These are phyloP conservation scores for Gadus chalcogrammus DNA, from an alignment of 2,113 vertebrate species.

Conservation along the genomic window DNA sequence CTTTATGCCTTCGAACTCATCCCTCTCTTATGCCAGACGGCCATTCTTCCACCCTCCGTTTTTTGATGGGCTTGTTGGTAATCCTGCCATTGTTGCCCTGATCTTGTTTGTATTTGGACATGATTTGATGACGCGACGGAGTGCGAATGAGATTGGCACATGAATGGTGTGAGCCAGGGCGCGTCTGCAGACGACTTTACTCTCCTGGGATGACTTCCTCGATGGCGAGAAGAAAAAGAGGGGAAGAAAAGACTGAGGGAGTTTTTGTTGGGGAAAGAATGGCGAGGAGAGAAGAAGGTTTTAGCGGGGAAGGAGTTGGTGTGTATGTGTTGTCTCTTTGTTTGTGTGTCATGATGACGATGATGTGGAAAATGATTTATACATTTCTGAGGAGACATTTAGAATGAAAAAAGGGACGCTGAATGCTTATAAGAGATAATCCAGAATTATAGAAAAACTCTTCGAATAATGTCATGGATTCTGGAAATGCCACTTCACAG, in stretches of 20 bases:
- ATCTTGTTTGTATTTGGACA: constrained; percentile 75
- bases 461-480: constrained; percentile 54
- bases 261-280: constrained; percentile 18
- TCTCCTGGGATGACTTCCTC: constrained; percentile 51
- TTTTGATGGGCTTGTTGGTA: constrained; percentile 51
- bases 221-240: constrained; percentile 37
- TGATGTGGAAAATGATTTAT: neutral
- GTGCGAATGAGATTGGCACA: constrained; percentile 67
- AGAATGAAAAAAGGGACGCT: constrained; percentile 26
- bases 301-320: constrained; percentile 16
- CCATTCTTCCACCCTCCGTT: constrained; percentile 28
- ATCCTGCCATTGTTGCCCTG: constrained; percentile 72
- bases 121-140: constrained; percentile 70
- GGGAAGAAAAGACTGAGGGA: constrained; percentile 11
- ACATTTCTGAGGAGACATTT: neutral
- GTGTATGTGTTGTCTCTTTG: constrained; percentile 12
- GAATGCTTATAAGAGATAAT: constrained; percentile 22
- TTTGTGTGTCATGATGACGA: constrained; percentile 9
- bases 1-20: constrained; percentile 52
- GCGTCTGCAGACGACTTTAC: constrained; percentile 55
- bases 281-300: constrained; percentile 16
- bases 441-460: neutral
- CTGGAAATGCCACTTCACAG: constrained; percentile 58
- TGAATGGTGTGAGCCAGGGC: constrained; percentile 65
- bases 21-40: constrained; percentile 48